phyloP scores from a whole-genome alignment of 2,797 vertebrate genomes.

The Tachyglossus aculeatus region DNA sequence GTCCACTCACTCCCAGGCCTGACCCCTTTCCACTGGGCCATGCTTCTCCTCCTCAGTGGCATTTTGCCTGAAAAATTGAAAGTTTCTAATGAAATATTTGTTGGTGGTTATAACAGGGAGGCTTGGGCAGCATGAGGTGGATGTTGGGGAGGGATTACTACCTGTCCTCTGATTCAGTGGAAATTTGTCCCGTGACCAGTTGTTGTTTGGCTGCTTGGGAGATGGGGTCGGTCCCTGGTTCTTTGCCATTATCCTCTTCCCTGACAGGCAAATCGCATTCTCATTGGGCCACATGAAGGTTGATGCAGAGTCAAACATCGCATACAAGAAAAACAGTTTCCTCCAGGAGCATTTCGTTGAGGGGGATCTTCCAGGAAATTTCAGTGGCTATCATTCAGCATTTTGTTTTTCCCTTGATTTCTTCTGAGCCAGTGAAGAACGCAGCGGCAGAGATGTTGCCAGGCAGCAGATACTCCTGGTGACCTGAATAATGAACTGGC shows the following conservation, averaged over 20 bases:
- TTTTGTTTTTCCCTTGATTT: neutral
- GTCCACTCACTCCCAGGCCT: too few relatives aligned
- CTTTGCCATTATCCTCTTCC: neutral
- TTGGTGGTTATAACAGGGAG: too few relatives aligned
- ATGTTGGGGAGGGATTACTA: too few relatives aligned
- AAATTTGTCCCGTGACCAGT: neutral
- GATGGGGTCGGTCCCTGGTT: neutral
- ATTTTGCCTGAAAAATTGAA: neutral
- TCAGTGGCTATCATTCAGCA: neutral
- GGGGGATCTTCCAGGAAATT: neutral
- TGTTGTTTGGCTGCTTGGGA: neutral
- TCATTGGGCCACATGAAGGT: neutral
- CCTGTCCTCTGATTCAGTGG: neutral
- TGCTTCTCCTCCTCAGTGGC: too few relatives aligned
- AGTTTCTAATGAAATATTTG: too few relatives aligned
- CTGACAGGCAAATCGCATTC: neutral
- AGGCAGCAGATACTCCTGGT: constrained; percentile 38
- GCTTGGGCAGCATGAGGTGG: too few relatives aligned
- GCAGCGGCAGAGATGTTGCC: constrained; percentile 26
- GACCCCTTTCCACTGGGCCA: too few relatives aligned
- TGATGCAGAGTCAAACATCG: neutral
- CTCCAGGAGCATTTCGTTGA: neutral
- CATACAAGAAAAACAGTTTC: constrained; percentile 1
- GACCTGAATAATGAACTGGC: constrained; percentile 30
- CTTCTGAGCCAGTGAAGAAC: neutral